Evolutionary conservation across 2,888 invertebrate species (phyloP), one percentile per base, ranked within the genome.

Genomic region (Folsomia manolachei): DNA sequence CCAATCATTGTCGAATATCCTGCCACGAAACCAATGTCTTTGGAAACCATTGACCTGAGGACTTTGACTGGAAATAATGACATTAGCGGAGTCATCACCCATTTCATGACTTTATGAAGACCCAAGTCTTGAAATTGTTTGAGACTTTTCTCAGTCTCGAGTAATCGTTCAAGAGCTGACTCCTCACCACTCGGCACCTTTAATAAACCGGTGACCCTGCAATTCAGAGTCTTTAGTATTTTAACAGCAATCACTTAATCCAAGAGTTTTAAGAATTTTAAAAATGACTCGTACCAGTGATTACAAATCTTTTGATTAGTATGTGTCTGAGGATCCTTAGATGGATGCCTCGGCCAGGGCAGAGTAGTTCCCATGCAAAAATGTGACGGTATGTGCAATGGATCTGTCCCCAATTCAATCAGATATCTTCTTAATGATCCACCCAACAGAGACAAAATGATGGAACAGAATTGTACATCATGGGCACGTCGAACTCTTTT

Each of bases 261-360:
- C 7, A 2, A 67, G 9, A 53, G 14, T 66, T 25, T n/a, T 19
- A 27, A 2, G 11, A 24, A 24, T 18, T 23, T 9, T 21, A 25
- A 23, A 11, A 24, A 23, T 24, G 2, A 24, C 18, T 24, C 11
- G 23, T 24, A 62, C 71, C 74, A 74, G 27, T 74, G 74, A 71
- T 74, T 74, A 26, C 71, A 74, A 1, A 74, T 19, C 39, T 66
- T 71, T 23, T 71, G 65, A 19, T 53, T 63, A 7, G 60, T 63
- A 0, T 1, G n/a, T 0, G 39, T 63, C 2, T n/a, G 18, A 0
- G 23, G 27, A 21, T 67, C n/a, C 26, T 51, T 64, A 0, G 74
- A 53, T 18, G 74, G 74, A 69, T 74, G 74, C 1, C 24, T 66
- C 2, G 71, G 71, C 74, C 65, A 65, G 19, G 71, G 62, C 1